Evolutionary conservation across 64 coral and sea anemone genomes (phyloP).

Genomic region (Actinia tenebrosa): DNA sequence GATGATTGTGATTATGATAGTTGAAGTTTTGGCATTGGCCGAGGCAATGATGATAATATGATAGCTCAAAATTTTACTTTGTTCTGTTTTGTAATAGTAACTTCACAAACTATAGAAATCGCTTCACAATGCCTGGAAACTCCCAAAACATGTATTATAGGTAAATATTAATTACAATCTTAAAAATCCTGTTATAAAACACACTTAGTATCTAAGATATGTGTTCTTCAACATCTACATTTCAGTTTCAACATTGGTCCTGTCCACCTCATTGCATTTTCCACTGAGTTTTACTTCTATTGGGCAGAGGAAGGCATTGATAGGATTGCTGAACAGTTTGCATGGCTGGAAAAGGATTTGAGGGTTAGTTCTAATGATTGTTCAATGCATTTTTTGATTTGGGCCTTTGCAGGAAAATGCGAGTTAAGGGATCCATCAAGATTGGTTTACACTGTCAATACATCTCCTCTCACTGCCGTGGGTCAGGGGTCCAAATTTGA

Average conservation of each 20-base stretch:
- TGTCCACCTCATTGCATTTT: slow-evolving; percentile 87
- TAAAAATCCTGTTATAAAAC: too few relatives aligned
- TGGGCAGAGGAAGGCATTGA: slow-evolving; percentile 58
- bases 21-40: too few relatives aligned
- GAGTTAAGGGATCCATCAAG: too few relatives aligned
- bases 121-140: slow-evolving; percentile 92
- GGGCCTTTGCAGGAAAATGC: too few relatives aligned
- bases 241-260: slow-evolving; percentile 90
- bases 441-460: too few relatives aligned
- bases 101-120: slow-evolving; percentile 88
- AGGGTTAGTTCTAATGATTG: slow-evolving; percentile 8
- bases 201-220: too few relatives aligned
- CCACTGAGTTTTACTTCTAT: slow-evolving; percentile 88
- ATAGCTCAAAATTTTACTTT: too few relatives aligned
- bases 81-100: slow-evolving; percentile 53
- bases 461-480: too few relatives aligned
- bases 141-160: slow-evolving; percentile 82
- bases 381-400: too few relatives aligned
- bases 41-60: too few relatives aligned
- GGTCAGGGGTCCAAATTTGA: too few relatives aligned
- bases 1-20: too few relatives aligned
- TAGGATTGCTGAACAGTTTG: slow-evolving; percentile 74
- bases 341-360: slow-evolving; percentile 51
- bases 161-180: slow-evolving; percentile 8
- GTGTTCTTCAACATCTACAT: not conserved